phyloP scores from a whole-genome alignment of 2,888 invertebrate species.

The Priocnemis perturbator region DNA sequence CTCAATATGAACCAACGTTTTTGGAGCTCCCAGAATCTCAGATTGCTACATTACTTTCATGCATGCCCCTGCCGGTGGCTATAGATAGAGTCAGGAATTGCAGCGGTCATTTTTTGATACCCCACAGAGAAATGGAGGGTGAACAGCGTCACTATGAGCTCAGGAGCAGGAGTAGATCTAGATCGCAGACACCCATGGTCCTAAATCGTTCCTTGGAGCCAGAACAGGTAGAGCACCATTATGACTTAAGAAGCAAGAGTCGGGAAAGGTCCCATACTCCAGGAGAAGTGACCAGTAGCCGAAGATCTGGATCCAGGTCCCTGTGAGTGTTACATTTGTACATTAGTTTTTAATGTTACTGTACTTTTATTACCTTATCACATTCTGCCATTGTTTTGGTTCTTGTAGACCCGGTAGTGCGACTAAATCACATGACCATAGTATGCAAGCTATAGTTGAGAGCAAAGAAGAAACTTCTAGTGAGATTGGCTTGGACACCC shows the following conservation, averaged over 20 bases:
- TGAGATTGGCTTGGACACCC: slow-evolving; percentile 41
- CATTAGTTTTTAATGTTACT: slow-evolving; percentile 2
- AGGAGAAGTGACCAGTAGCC: slow-evolving; percentile 62
- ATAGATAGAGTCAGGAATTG: too few species aligned
- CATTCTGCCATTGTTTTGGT: not conserved
- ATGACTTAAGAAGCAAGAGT: slow-evolving; percentile 65
- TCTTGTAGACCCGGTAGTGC: slow-evolving; percentile 54
- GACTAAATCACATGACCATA: slow-evolving; percentile 55
- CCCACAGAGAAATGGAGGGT: slow-evolving; percentile 59
- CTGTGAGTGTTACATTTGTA: slow-evolving; percentile 47
- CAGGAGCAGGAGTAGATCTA: slow-evolving; percentile 69
- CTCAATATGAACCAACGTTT: slow-evolving; percentile 9
- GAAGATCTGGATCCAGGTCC: slow-evolving; percentile 62
- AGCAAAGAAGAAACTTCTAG: slow-evolving; percentile 51
- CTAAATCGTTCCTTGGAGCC: slow-evolving; percentile 50
- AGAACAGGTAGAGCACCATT: slow-evolving; percentile 64
- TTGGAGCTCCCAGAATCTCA: not conserved
- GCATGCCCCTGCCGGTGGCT: not conserved
- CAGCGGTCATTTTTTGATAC: too few species aligned
- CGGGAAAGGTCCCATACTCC: slow-evolving; percentile 70
- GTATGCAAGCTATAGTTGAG: slow-evolving; percentile 62
- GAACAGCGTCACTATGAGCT: slow-evolving; percentile 69
- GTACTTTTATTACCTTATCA: not conserved
- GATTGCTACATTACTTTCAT: not conserved
- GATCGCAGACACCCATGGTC: slow-evolving; percentile 69